Conservation (phyloP, 2,888 invertebrate genomes). For the Alloplasta piceator region DNA sequence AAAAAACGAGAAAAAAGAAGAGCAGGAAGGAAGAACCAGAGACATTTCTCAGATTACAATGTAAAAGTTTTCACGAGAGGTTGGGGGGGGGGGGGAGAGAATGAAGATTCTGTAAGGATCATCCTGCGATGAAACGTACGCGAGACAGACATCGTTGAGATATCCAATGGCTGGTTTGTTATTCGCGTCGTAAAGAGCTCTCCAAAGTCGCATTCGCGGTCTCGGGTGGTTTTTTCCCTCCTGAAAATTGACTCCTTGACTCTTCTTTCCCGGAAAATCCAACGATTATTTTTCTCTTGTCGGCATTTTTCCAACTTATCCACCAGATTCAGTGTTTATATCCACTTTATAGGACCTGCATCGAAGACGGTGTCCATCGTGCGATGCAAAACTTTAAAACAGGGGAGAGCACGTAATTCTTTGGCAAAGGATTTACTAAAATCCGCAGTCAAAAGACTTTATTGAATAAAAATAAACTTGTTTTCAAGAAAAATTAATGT, state of each 20-base stretch:
- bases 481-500: too few species aligned
- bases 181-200: constrained; percentile 63
- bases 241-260: constrained; percentile 48
- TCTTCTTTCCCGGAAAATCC: neutral
- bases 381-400: too few species aligned
- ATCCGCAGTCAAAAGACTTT: too few species aligned
- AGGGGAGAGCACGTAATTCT: too few species aligned
- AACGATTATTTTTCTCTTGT: neutral
- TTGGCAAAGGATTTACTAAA: too few species aligned
- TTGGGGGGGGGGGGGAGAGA: neutral
- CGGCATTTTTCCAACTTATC: constrained; percentile 12
- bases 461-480: too few species aligned
- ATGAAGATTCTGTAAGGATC: constrained; percentile 11
- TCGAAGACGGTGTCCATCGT: too few species aligned
- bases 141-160: constrained; percentile 63
- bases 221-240: constrained; percentile 17
- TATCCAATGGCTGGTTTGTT: constrained; percentile 57
- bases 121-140: constrained; percentile 32
- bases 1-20: constrained; percentile 18
- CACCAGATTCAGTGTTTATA: constrained; percentile 28
- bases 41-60: constrained; percentile 65
- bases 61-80: constrained; percentile 64
- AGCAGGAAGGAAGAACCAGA: constrained; percentile 17
- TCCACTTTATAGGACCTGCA: constrained; percentile 14
- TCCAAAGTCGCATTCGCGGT: constrained; percentile 10